Evolutionary conservation across 2,888 invertebrate species (phyloP).

Genomic region (Lymantria dispar): DNA sequence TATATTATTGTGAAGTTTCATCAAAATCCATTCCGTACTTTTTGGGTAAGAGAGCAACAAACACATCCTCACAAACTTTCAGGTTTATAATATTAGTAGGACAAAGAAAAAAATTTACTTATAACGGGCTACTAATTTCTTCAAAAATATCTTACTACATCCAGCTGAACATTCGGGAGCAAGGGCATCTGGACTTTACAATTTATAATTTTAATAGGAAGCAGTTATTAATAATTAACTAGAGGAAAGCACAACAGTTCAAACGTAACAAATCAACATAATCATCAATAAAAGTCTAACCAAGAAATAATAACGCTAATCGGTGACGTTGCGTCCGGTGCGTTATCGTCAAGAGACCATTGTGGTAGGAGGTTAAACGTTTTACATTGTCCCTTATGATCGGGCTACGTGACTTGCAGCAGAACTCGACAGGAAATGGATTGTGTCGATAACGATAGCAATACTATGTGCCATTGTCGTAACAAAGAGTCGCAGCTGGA

Average conservation of each 20-base stretch:
- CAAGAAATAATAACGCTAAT: conserved; percentile 44
- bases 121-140: too few relatives aligned
- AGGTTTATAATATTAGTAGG: too few relatives aligned
- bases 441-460: conserved; percentile 51
- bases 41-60: too few relatives aligned
- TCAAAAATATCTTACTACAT: too few relatives aligned
- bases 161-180: background rate
- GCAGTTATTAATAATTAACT: background rate
- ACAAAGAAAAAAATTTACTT: too few relatives aligned
- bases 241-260: background rate
- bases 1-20: too few relatives aligned
- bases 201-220: background rate
- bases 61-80: too few relatives aligned
- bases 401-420: conserved; percentile 48
- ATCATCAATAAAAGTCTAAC: conserved; percentile 15
- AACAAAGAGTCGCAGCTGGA: conserved; percentile 18
- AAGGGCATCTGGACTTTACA: background rate
- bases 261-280: conserved; percentile 14
- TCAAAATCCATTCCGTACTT: too few relatives aligned
- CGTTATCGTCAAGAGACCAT: conserved; percentile 32
- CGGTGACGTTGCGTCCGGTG: conserved; percentile 43
- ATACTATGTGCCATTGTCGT: conserved; percentile 30
- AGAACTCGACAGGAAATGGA: conserved; percentile 47
- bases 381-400: conserved; percentile 46
- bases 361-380: conserved; percentile 23